Base-by-base conservation (phyloP, 2,113 vertebrate species). In the Pristiophorus japonicus region DNA sequence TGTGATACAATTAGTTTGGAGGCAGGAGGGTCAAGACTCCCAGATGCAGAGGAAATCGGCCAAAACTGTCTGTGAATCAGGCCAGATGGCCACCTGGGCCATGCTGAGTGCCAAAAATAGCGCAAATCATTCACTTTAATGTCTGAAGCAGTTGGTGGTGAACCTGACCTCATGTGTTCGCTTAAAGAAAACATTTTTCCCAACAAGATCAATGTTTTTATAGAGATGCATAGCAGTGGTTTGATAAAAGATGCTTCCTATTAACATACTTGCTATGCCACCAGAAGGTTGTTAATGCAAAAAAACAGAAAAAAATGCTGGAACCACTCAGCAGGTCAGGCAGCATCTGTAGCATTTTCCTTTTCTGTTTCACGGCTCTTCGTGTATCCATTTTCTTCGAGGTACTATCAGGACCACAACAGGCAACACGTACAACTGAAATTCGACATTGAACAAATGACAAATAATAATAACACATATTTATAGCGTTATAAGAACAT, bases 1-100 rank as follows among this genome's bases (percentile, higher is more conserved):
- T 98, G 98, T 98, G 98, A 99, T 98, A 99, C 98, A 99, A 99
- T 99, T 98, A 98, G 98, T 97, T 97, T 96, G 97, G 97, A 98
- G 98, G 97, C 97, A 97, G 96, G 97, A 98, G 97, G 97, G 98
- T 97, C 97, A 97, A 97, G 98, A 98, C 97, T 97, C 96, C 97
- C 97, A 97, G 97, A 98, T 97, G 96, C 97, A 97, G 98, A 97
- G 96, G 96, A 97, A 97, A 97, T 96, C 97, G 96, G 97, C 97
- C 96, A 96, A 97, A 38, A 38, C 7, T 22, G 18, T 92, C 88
- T 92, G 97, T 97, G 97, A 97, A 97, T 97, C 96, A 97, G 97
- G 98, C 97, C 98, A 98, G 97, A 97, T 97, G 97, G 98, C 97
- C 97, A 98, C 97, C 97, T 98, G 97, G 97, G 96, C 96, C 96